phyloP scores from a whole-genome alignment of 1,140 invertebrate species.

The Chlorops oryzae region DNA sequence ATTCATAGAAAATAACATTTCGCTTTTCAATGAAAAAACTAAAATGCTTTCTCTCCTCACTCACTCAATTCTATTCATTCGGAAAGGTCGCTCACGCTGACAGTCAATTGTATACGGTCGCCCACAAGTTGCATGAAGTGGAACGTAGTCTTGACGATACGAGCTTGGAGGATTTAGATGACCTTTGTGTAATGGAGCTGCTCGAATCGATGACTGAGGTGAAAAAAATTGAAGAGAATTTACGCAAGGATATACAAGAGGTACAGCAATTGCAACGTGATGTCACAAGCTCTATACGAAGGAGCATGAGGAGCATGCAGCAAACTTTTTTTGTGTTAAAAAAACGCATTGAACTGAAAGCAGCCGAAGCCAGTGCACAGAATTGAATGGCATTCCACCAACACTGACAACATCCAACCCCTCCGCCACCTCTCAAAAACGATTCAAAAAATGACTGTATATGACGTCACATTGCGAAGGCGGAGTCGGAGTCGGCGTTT shows the following conservation, averaged over 20 bases:
- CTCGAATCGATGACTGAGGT: constrained; percentile 55
- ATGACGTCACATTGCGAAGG: too few relatives aligned
- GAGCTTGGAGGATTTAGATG: constrained; percentile 32
- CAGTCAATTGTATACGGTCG: constrained; percentile 42
- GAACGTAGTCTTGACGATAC: constrained; percentile 35
- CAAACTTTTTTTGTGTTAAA: constrained; percentile 43
- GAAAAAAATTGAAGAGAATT: constrained; percentile 52
- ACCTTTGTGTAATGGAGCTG: constrained; percentile 52
- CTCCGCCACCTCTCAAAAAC: too few relatives aligned
- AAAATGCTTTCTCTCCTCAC: too few relatives aligned
- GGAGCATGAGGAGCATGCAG: constrained; percentile 43
- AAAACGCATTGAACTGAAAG: constrained; percentile 32
- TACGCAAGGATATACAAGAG: constrained; percentile 55
- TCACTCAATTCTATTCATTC: too few relatives aligned
- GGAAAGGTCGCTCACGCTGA: constrained; percentile 40
- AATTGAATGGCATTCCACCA: too few relatives aligned
- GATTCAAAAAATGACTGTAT: too few relatives aligned
- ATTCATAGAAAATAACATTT: too few relatives aligned
- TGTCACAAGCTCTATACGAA: constrained; percentile 51
- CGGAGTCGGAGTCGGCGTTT: too few relatives aligned
- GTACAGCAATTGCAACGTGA: constrained; percentile 56
- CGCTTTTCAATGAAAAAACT: too few relatives aligned
- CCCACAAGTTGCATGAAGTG: constrained; percentile 41
- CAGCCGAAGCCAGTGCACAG: too few relatives aligned
- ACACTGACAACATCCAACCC: too few relatives aligned